A percentile compares a stretch with the other conserved stretches of the same genome.
phyloP scores from a whole-genome alignment of 1,140 invertebrate genomes.

The Apis mellifera region Amel_HAv3.1 CM009939.2:8055501-8056000 shows the following conservation, averaged over 20 bases:
- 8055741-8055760: too few relatives aligned
- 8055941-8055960: conserved; percentile 53
- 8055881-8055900: conserved; percentile 74
- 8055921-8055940: neutral
- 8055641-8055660: too few relatives aligned
- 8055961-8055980: conserved; percentile 63
- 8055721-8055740: neutral
- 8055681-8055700: too few relatives aligned
- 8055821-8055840: conserved; percentile 56
- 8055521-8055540: too few relatives aligned
- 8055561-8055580: too few relatives aligned
- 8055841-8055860: conserved; percentile 47
- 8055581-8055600: too few relatives aligned
- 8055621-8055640: too few relatives aligned
- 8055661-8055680: too few relatives aligned
- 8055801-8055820: conserved; percentile 45
- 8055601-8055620: too few relatives aligned
- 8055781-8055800: conserved; percentile 1
- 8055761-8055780: neutral
- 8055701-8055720: neutral
- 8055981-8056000: conserved; percentile 61
- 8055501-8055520: too few relatives aligned
- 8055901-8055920: conserved; percentile 63
- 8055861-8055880: conserved; percentile 65
- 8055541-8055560: too few relatives aligned